Evolutionary conservation across 2,797 vertebrate species (phyloP), one percentile per base, ranked within the genome.

Genomic region (Coendou prehensilis): DNA sequence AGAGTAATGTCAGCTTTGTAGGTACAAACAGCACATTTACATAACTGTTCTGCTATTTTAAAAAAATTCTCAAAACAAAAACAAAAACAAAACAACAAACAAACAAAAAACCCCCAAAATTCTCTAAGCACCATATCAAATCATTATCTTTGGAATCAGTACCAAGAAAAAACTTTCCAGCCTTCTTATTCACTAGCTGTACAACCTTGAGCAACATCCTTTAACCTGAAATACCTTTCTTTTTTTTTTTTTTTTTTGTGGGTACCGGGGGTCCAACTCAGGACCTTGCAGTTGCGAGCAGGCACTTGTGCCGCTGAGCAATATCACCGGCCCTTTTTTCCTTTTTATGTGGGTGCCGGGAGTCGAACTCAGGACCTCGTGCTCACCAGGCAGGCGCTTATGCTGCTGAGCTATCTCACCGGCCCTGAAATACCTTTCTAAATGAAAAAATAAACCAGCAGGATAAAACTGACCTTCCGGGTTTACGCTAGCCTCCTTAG

Each of bases 171-270:
- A 47, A 47, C 87, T 15, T 63, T 59, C 30, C 52, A 92, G 47
- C 57, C 69, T 88, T 64, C 15, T 61, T 59, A 87, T 22, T 87
- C 91, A 67, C 22, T 59, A 90, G 50, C 7, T 67, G 63, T 41
- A 20, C 18, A 87, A 89, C 18, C 37, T 23, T 45, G 6, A 71
- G 50, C 95, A 76, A 87, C 30, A 64, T 54, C 92, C 75, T 94
- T 91, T 87, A 89, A 89, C 54, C 26, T 87, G 81, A 79, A 95
- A 47, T 81, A 86, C 4, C 45, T 56, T 95, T 83, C 69, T 89
- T 41, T 41, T 41, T 2, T 41, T 41, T 41, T 41, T 41, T 41
- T 41, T 41, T 41, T 41, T 41, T 41, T 41, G 37, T 41, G 37
- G 37, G 37, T 41, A 41, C 37, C 37, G 2, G 37, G 37, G 37